Conservation (phyloP, 2,113 vertebrate genomes). For the Apus apus region DNA sequence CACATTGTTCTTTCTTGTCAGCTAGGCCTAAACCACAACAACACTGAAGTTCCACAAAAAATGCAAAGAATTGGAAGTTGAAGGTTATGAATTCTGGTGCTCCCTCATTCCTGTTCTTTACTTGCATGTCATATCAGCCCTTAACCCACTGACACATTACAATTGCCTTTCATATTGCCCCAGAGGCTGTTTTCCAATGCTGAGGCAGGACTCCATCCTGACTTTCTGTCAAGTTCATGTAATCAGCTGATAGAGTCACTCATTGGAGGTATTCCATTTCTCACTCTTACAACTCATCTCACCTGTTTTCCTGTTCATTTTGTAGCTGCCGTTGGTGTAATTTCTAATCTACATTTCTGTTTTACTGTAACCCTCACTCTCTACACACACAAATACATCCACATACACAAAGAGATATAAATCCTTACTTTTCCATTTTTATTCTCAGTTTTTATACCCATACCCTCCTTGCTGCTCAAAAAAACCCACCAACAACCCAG, state of each 20-base stretch:
- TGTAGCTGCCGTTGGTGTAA: neutral
- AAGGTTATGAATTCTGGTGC: neutral
- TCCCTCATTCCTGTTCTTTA: neutral
- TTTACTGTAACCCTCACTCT: rapidly evolving
- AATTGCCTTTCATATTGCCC: neutral
- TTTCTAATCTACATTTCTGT: neutral
- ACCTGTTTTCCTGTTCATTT: neutral
- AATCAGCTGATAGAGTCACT: neutral
- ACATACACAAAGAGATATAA: neutral
- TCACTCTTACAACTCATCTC: neutral
- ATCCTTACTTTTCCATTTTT: neutral
- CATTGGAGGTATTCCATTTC: neutral
- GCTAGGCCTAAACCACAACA: too few species aligned
- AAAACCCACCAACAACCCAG: conserved; percentile 44
- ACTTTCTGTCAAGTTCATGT: neutral
- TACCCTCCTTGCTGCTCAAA: neutral
- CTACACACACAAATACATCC: neutral
- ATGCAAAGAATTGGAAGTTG: neutral
- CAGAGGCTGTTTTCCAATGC: neutral
- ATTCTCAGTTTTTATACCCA: neutral
- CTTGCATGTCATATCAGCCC: neutral
- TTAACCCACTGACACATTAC: neutral
- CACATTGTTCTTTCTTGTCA: too few species aligned
- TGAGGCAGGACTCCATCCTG: neutral
- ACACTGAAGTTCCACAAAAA: neutral